Base-by-base conservation (phyloP, 2,113 vertebrate species). In the Phoenicopterus ruber region DNA sequence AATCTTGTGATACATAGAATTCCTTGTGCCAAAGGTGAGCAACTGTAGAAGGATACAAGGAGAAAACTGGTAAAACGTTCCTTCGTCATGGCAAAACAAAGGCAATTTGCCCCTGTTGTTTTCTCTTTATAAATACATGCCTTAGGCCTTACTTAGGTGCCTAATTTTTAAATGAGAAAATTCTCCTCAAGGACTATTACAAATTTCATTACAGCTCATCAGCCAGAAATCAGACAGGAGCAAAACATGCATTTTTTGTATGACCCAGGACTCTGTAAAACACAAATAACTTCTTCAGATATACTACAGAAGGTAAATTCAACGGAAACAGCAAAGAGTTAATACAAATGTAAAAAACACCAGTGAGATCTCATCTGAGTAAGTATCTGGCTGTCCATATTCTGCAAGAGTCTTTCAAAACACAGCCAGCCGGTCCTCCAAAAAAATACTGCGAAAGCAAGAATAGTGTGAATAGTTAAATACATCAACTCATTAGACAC, bases 21-120 rank as follows among this genome's bases (percentile, higher is more conserved):
- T 96, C 94, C 89, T 93, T 91, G 93, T 97, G 97, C 96, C 94
- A 97, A 96, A 97, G 89, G 94, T 36, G 87, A 89, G 93, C 78
- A 62, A 50, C 70, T 46, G 70, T 38, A 19, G 90, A 79, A 70
- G 71, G 81, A 94, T 55, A 47, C 82, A 55, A 94, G 93, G 91
- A 91, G 52, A 47, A 70, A 93, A 38, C 29, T 44, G 89, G 81
- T 70, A 82, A 89, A 89, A 65, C 17, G 15, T 80, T 85, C 63
- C 50, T 91, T 93, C 3, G 0, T 16, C n/a, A 61, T 54, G 44
- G 66, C 54, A 89, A 85, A 89, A 80, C 34, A 89, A 94, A 90
- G 71, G 82, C 82, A 73, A 3, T 87, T 94, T 88, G 34, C 31
- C 70, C 63, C 36, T 13, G 79, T 70, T 67, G 67, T 47, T 13